Evolutionary conservation across 2,888 invertebrate genomes (phyloP).

Genomic region (Esperia sulphurella): DNA sequence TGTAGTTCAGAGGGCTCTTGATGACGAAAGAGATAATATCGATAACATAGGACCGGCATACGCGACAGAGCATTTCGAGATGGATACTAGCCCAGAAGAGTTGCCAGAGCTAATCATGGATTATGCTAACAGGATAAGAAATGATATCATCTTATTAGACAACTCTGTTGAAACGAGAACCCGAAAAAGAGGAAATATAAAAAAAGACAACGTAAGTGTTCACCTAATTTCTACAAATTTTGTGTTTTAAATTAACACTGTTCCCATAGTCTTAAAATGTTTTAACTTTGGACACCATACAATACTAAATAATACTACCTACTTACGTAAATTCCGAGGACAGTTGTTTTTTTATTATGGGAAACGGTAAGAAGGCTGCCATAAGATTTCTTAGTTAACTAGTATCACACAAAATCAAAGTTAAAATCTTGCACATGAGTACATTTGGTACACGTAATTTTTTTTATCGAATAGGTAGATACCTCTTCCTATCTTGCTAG

Average conservation of each 20-base stretch:
- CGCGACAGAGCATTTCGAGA: slow-evolving; percentile 31
- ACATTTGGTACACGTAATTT: no score
- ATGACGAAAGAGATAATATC: slow-evolving; percentile 36
- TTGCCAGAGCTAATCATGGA: slow-evolving; percentile 59
- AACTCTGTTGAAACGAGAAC: slow-evolving; percentile 66
- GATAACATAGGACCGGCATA: slow-evolving; percentile 39
- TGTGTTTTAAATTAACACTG: neutral
- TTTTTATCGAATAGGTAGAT: no score
- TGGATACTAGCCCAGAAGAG: slow-evolving; percentile 43
- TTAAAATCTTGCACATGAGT: no score
- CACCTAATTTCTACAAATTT: slow-evolving; percentile 2
- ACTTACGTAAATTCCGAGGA: no score
- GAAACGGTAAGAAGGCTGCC: no score
- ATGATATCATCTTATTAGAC: slow-evolving; percentile 61
- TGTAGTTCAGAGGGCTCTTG: slow-evolving; percentile 38
- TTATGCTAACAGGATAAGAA: slow-evolving; percentile 64
- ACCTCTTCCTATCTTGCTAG: no score
- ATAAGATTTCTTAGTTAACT: no score
- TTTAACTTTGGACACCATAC: no score
- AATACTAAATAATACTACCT: no score
- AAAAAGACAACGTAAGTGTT: slow-evolving; percentile 48
- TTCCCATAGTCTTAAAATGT: no score
- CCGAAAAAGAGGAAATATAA: slow-evolving; percentile 58
- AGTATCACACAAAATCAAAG: no score
- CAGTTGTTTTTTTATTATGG: no score